Conservation (phyloP, 2,113 vertebrate species). For the Sylvietta virens region DNA sequence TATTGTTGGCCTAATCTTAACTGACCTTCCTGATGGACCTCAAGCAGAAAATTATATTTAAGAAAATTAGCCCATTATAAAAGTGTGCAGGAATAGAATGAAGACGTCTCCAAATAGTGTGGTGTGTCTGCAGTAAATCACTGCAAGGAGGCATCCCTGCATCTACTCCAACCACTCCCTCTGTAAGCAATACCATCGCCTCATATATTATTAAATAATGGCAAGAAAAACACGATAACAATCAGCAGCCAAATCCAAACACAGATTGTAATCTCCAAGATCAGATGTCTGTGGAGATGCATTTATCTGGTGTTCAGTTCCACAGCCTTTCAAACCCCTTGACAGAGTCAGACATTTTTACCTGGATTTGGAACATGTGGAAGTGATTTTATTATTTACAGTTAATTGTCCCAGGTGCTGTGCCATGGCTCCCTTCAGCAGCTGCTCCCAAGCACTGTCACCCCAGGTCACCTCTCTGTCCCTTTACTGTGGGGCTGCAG, state of each 20-base stretch:
- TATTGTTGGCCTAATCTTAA: not conserved
- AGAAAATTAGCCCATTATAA: not conserved
- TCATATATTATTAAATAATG: constrained; percentile 49
- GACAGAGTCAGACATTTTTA: not conserved
- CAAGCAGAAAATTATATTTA: not conserved
- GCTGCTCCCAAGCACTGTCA: not conserved
- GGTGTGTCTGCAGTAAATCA: not conserved
- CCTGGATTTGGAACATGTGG: not conserved
- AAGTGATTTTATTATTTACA: not conserved
- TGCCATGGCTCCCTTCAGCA: not conserved
- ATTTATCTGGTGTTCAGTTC: not conserved
- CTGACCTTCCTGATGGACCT: not conserved
- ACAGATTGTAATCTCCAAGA: constrained; percentile 9
- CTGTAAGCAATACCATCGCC: not conserved
- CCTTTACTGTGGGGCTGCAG: not conserved
- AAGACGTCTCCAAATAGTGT: not conserved
- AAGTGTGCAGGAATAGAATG: not conserved
- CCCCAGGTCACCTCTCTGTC: accelerated
- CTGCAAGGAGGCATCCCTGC: not conserved
- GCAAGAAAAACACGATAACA: constrained; percentile 26
- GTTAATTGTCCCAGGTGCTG: not conserved
- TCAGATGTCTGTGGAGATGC: not conserved
- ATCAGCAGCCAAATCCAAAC: constrained; percentile 38
- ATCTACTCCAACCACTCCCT: not conserved
- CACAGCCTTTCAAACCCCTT: not conserved